Base-by-base conservation (phyloP, 2,888 invertebrate species). In the Phyto melanocephala region DNA sequence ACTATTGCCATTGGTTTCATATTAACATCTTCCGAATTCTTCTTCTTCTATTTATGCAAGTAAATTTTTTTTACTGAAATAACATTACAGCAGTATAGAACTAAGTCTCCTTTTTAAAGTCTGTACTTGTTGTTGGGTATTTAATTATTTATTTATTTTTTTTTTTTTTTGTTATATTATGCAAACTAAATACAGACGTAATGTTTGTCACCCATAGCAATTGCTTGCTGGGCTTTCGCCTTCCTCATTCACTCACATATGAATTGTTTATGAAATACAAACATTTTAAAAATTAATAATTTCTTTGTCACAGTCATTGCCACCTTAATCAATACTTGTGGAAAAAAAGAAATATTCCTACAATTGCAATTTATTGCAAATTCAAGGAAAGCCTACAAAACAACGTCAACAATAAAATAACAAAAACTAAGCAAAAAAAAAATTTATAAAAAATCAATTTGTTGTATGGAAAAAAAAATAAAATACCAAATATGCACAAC, bases 231-330 rank as follows among this genome's bases (percentile, higher is more conserved):
- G 40, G 40, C 17, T 54, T 15, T 2, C 50, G 10, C n/a, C 15
- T 62, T 62, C n/a, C 45, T 10, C 45, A 17, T 42, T 28, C 40
- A 33, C n/a, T n/a, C n/a, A n/a, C 10, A 11, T 17, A 17, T 28
- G 11, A 5, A 17, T 63, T 17, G 10, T 40, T 45, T 45, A 15
- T 28, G 28, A 17, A 28, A 62, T n/a, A n/a, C 7, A 72, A 62
- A 50, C 4, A 62, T 56, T 35, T 42, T 10, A 42, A 60, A n/a
- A 71, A 54, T 65, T 58, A 72, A 52, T 72, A 67, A 72, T 79
- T 79, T 79, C 72, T 67, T 67, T 79, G 79, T 79, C 79, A 72
- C 67, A 67, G 79, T 72, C 79, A 72, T 65, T 78, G 78, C 56
- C 78, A 78, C 40, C 50, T 47, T 65, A 65, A 71, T 78, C 71